Evolutionary conservation across 2,888 invertebrate species (phyloP), one percentile per base, ranked within the genome.

Genomic region (Acronicta alni): DNA sequence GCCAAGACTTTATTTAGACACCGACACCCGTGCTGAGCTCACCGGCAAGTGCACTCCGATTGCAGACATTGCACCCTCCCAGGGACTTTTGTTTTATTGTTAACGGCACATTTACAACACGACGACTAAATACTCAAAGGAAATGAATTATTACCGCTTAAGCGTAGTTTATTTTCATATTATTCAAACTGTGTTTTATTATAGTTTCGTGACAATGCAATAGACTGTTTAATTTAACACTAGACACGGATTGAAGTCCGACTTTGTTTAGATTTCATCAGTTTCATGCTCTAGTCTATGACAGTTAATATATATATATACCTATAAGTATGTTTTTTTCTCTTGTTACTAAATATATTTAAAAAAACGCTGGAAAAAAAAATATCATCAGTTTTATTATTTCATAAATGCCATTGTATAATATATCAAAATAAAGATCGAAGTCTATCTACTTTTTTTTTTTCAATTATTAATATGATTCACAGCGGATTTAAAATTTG

Each of bases 51-150:
- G 52, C 51, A 48, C 62, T 54, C 42, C 53, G 56, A 46, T 63
- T 52, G 59, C 47, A 58, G 53, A 47, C 66, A 55, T 46, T 65
- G 55, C 54, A 55, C 39, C 48, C 46, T 64, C 18, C 32, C 35
- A 39, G 20, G 9, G 44, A 43, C 52, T 65, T 73, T 47, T 52
- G 63, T 83, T 84, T 85, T 81, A 81, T 81, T 80, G 74, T 77
- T 84, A 86, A 85, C 86, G 83, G 83, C 72, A 83, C 81, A 75
- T 86, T 86, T 80, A 87, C 72, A 69, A 75, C 75, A 75, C 75
- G 62, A 72, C 68, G 69, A 72, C 69, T 75, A 78, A 80, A 82
- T 79, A 75, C 72, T 79, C 60, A 79, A 80, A 77, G 69, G 68
- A 78, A 75, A 81, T 79, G 67, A 80, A 82, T 73, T 77, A 75